phyloP scores from a whole-genome alignment of 2,113 vertebrate genomes.

The Axis porcinus region DNA sequence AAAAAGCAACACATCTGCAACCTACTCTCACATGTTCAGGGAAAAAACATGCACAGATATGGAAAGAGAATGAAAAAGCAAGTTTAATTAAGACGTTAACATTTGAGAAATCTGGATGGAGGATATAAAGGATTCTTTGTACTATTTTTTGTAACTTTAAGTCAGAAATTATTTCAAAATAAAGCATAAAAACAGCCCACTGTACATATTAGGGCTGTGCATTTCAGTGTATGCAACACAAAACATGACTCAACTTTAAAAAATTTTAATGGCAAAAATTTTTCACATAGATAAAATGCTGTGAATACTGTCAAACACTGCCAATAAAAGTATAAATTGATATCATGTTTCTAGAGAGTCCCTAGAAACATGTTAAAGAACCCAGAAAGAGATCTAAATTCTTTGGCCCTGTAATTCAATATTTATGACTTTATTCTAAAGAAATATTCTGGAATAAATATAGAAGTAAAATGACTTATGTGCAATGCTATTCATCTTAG shows the following conservation, averaged over 20 bases:
- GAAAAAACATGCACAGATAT: neutral
- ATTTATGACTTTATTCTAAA: neutral
- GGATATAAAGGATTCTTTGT: neutral
- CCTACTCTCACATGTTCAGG: neutral
- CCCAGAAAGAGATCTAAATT: neutral
- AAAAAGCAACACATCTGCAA: neutral
- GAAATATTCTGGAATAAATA: neutral
- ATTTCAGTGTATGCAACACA: neutral
- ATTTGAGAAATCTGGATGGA: neutral
- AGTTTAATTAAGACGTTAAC: neutral
- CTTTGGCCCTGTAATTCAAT: neutral
- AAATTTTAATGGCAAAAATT: neutral
- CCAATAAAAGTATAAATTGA: neutral
- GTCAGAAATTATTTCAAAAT: constrained; percentile 7
- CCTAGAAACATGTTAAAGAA: neutral
- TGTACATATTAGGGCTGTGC: neutral
- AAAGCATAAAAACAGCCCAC: neutral
- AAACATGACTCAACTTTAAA: neutral
- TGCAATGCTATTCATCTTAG: neutral
- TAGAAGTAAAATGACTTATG: neutral
- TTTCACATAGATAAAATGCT: constrained; percentile 11
- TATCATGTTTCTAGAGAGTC: neutral
- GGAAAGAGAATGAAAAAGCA: neutral
- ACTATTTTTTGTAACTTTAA: neutral
- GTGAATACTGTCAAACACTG: neutral